A percentile compares a stretch with the other conserved stretches of the same genome.
Evolutionary conservation across 2,113 vertebrate genomes (phyloP).

Genomic region (Pholis gunnellus): DNA sequence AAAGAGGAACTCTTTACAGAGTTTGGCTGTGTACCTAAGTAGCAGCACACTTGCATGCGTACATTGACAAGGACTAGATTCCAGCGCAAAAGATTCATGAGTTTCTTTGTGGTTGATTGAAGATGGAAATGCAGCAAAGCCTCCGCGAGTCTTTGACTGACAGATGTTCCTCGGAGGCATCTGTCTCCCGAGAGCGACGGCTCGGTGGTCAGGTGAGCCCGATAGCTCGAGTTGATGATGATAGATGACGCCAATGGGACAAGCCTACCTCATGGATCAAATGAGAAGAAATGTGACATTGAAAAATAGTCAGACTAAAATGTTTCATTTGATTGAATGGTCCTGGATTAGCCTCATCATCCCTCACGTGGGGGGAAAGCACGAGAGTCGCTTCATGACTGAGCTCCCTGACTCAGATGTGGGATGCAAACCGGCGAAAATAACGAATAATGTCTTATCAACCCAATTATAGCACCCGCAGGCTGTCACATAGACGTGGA

Average conservation of each 20-base stretch:
- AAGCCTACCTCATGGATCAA: constrained; percentile 74
- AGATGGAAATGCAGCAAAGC: constrained; percentile 64
- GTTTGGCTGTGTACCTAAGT: background rate
- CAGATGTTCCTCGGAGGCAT: constrained; percentile 70
- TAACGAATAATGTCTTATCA: constrained; percentile 41
- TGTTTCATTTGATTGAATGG: constrained; percentile 75
- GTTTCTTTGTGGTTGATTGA: constrained; percentile 56
- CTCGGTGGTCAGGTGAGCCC: constrained; percentile 76
- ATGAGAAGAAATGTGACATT: constrained; percentile 81
- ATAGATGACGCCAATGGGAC: constrained; percentile 79
- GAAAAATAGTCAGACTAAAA: constrained; percentile 78
- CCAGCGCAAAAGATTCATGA: constrained; percentile 42
- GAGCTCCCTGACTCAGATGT: constrained; percentile 23
- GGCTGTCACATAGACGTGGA: constrained; percentile 3
- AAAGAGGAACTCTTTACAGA: background rate
- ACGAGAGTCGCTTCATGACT: constrained; percentile 37
- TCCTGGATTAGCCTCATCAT: constrained; percentile 74
- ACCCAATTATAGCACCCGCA: constrained; percentile 9
- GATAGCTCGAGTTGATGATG: constrained; percentile 77
- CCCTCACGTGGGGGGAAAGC: constrained; percentile 38
- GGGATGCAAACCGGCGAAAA: constrained; percentile 26
- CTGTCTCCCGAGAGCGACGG: constrained; percentile 61
- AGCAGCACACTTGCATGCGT: background rate
- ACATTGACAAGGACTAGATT: background rate
- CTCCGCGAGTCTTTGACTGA: constrained; percentile 64